These are phyloP conservation scores for Neotragus moschatus DNA, from an alignment of 2,113 vertebrate genomes.

Conservation along the genomic window DNA sequence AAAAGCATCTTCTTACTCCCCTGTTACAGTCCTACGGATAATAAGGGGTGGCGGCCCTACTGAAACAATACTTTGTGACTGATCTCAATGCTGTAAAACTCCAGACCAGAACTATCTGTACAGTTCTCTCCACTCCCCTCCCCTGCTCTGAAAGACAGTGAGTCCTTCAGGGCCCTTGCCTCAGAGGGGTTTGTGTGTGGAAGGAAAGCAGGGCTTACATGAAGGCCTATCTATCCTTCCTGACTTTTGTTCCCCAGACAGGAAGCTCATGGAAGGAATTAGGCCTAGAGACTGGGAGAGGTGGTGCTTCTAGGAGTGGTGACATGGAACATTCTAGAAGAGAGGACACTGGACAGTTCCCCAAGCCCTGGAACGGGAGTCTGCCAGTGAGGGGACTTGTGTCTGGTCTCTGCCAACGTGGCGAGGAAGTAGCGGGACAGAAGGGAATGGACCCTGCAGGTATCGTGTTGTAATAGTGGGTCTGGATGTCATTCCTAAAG, in stretches of 20 bases:
- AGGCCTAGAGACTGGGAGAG: not conserved
- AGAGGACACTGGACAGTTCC: not conserved
- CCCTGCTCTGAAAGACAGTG: not conserved
- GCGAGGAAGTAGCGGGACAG: rapidly evolving
- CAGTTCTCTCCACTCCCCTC: not conserved
- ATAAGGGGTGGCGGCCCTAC: rapidly evolving
- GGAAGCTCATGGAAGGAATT: not conserved
- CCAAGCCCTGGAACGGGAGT: not conserved
- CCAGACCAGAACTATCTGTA: not conserved
- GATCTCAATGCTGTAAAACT: not conserved
- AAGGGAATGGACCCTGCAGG: rapidly evolving
- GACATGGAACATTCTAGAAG: conserved; percentile 4
- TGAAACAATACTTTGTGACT: not conserved
- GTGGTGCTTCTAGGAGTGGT: rapidly evolving
- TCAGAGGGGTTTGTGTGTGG: not conserved
- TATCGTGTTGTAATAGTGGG: rapidly evolving
- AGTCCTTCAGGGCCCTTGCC: not conserved
- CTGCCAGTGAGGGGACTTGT: not conserved
- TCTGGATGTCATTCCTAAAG: not conserved
- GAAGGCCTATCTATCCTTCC: not conserved
- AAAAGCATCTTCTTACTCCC: not conserved
- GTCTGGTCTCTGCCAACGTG: not conserved
- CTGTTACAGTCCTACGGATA: not conserved
- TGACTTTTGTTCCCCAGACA: not conserved
- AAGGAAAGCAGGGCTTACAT: not conserved